Conservation (phyloP, 2,113 vertebrate genomes). For the Syngnathus typhle region DNA sequence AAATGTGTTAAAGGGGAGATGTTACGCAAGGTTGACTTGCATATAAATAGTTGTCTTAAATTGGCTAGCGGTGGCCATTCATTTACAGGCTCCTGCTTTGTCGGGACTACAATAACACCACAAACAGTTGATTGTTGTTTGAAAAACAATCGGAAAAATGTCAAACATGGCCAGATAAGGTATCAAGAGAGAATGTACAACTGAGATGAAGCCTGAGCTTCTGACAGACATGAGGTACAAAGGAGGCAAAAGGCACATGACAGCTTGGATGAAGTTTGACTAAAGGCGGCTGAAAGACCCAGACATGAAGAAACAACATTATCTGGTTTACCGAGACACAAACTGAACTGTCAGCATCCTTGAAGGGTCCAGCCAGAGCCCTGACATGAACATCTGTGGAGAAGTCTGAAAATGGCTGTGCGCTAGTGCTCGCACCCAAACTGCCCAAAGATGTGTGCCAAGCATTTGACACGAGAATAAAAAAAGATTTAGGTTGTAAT, state of each 20-base stretch:
- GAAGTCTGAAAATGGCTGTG: neutral
- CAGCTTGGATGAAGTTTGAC: too few relatives aligned
- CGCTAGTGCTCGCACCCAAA: neutral
- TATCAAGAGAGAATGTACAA: slow-evolving; percentile 30
- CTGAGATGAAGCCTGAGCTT: slow-evolving; percentile 12
- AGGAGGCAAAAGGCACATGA: too few relatives aligned
- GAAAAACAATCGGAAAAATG: too few relatives aligned
- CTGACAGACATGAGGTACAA: slow-evolving; percentile 4
- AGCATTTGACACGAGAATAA: neutral
- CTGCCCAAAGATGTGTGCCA: neutral
- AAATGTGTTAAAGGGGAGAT: neutral
- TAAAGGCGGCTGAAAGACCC: too few relatives aligned
- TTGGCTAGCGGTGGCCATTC: neutral
- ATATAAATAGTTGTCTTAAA: neutral
- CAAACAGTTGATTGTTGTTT: too few relatives aligned
- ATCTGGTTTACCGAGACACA: too few relatives aligned
- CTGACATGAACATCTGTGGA: neutral
- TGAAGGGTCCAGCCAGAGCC: neutral
- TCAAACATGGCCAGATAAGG: slow-evolving; percentile 9
- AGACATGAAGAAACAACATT: too few relatives aligned
- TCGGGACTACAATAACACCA: too few relatives aligned
- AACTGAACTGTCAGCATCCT: neutral
- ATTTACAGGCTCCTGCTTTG: neutral
- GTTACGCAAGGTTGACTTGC: neutral
- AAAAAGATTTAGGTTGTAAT: neutral